Evolutionary conservation across 2,797 vertebrate species (phyloP).

Genomic region (Microcaecilia unicolor): DNA sequence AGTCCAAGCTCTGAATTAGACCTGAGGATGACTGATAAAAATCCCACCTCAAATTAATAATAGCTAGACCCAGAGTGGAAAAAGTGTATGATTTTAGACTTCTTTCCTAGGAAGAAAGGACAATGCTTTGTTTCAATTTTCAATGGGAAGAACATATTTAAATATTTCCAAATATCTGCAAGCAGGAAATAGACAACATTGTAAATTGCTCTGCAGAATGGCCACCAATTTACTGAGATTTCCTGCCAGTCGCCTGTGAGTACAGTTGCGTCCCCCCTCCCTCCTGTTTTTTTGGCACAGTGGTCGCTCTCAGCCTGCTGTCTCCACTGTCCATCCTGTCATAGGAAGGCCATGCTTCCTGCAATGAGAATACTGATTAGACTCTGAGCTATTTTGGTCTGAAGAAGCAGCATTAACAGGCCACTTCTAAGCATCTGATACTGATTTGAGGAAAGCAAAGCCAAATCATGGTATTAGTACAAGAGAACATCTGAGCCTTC

Average conservation of each 20-base stretch:
- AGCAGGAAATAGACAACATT: conserved; percentile 68
- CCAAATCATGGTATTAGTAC: conserved; percentile 24
- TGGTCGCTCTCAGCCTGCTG: conserved; percentile 61
- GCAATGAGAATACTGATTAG: conserved; percentile 57
- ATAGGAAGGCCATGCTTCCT: conserved; percentile 84
- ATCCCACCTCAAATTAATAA: too few relatives aligned
- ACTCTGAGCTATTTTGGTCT: conserved; percentile 59
- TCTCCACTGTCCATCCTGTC: conserved; percentile 81
- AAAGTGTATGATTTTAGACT: conserved; percentile 39
- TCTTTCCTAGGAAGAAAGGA: conserved; percentile 28
- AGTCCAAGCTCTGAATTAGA: too few relatives aligned
- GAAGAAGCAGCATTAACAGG: conserved; percentile 28
- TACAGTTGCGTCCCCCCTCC: conserved; percentile 57
- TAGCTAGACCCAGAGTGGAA: conserved; percentile 23
- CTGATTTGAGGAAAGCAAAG: conserved; percentile 31
- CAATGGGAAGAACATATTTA: conserved; percentile 40
- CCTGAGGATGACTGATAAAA: too few relatives aligned
- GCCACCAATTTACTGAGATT: conserved; percentile 58
- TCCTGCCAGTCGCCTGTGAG: conserved; percentile 59
- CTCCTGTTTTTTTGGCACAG: conserved; percentile 68
- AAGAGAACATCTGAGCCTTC: conserved; percentile 30
- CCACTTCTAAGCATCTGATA: conserved; percentile 39
- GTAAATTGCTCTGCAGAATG: conserved; percentile 60
- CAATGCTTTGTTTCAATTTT: conserved; percentile 19
- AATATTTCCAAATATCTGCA: conserved; percentile 53